A percentile compares a stretch with the other conserved stretches of the same genome.
These are phyloP conservation scores for Ochotona curzoniae DNA, from an alignment of 2,113 vertebrate genomes.

Conservation along the genomic window DNA sequence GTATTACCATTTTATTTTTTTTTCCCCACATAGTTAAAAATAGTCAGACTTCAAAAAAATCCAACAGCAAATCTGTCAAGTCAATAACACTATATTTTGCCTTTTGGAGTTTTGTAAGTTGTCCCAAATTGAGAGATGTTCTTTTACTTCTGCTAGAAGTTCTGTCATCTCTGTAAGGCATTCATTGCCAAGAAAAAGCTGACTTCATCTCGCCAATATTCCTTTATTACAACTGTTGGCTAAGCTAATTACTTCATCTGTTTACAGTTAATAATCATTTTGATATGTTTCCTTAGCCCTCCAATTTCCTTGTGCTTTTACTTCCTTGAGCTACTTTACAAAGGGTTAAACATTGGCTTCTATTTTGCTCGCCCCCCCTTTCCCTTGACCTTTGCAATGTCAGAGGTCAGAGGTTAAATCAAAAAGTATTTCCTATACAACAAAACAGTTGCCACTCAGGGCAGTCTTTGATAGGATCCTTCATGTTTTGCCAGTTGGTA, in stretches of 20 bases:
- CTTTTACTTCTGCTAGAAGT: constrained; percentile 47
- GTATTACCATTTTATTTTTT: not conserved
- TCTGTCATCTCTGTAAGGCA: constrained; percentile 32
- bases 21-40: not conserved
- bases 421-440: constrained; percentile 64
- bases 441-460: constrained; percentile 37
- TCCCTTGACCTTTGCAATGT: constrained; percentile 36
- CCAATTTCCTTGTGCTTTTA: not conserved
- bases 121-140: not conserved
- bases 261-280: constrained; percentile 42
- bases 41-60: not conserved
- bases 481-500: constrained; percentile 64
- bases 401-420: constrained; percentile 63
- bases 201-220: not conserved
- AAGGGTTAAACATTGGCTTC: not conserved
- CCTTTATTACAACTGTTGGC: constrained; percentile 26
- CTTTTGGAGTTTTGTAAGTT: constrained; percentile 28
- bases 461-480: constrained; percentile 53
- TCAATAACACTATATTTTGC: constrained; percentile 29
- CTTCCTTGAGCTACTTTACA: not conserved
- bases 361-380: constrained; percentile 5
- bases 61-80: constrained; percentile 34
- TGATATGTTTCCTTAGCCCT: constrained; percentile 26
- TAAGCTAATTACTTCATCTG: constrained; percentile 45
- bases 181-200: constrained; percentile 31